These are phyloP conservation scores for Bembecia ichneumoniformis DNA, from an alignment of 2,888 invertebrate species.

Conservation along the genomic window DNA sequence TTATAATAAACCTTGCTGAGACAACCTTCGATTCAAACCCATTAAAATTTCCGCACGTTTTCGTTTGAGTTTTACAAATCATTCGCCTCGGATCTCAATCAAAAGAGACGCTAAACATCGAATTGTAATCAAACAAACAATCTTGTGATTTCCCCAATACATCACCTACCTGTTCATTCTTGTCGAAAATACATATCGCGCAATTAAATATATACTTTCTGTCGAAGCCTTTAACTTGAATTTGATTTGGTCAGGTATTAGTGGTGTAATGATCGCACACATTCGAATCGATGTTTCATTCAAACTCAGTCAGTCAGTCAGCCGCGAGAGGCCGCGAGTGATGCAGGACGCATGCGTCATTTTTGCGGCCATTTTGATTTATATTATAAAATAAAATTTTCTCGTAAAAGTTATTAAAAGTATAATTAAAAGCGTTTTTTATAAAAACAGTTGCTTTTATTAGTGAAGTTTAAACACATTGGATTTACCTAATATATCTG, in stretches of 20 bases:
- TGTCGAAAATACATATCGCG: conserved; percentile 16
- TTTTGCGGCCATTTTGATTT: conserved; percentile 28
- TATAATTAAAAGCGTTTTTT: too few species aligned
- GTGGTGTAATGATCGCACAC: conserved; percentile 30
- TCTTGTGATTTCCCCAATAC: conserved; percentile 48
- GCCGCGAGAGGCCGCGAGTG: conserved; percentile 33
- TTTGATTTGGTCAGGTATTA: conserved; percentile 13
- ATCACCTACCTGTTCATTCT: conserved; percentile 43
- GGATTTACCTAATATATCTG: not conserved
- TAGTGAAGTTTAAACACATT: too few species aligned
- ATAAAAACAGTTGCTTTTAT: too few species aligned
- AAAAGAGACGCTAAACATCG: not conserved
- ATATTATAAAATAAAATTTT: conserved; percentile 16
- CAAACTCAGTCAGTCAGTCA: too few species aligned
- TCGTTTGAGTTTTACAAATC: too few species aligned
- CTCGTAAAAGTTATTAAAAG: conserved; percentile 6
- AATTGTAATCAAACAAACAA: conserved; percentile 25
- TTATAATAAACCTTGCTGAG: too few species aligned
- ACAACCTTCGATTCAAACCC: too few species aligned
- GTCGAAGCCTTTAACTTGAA: conserved; percentile 16
- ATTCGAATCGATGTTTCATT: too few species aligned
- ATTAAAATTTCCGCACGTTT: too few species aligned
- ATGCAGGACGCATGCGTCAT: conserved; percentile 29
- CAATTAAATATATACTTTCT: conserved; percentile 2
- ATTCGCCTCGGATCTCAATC: too few species aligned